These are phyloP conservation scores for Colinus virginianus DNA, from an alignment of 2,113 vertebrate genomes.

Conservation along the genomic window DNA sequence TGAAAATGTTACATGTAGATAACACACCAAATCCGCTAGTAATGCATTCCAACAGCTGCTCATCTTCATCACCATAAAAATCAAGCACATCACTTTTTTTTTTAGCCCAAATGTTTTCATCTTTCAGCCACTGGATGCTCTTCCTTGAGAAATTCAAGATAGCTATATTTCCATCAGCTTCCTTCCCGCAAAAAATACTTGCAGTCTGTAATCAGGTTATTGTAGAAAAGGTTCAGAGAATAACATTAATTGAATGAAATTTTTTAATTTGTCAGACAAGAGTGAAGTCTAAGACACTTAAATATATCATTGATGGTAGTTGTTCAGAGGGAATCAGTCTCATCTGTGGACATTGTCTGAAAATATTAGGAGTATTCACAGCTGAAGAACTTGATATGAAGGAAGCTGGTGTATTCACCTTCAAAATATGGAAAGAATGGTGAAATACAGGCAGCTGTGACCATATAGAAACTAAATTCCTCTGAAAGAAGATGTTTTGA, in stretches of 20 bases:
- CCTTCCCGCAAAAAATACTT: background rate
- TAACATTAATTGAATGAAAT: background rate
- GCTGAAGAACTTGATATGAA: background rate
- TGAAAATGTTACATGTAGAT: background rate
- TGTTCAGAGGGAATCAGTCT: background rate
- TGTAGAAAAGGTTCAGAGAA: too few relatives aligned
- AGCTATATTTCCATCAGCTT: background rate
- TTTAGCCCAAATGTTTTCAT: background rate
- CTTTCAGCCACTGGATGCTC: background rate
- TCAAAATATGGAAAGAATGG: background rate
- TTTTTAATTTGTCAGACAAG: background rate
- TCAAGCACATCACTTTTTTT: background rate
- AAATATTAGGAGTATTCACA: background rate
- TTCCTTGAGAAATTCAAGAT: background rate
- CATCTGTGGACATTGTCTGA: background rate
- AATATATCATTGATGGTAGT: background rate
- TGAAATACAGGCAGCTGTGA: background rate
- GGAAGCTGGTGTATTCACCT: background rate
- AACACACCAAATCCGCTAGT: fast-evolving
- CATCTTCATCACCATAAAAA: background rate
- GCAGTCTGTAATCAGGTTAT: background rate
- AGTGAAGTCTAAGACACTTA: background rate
- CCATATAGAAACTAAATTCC: background rate
- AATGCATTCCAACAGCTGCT: background rate
- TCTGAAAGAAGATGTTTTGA: background rate